A percentile compares a stretch with the other conserved stretches of the same genome.
Conservation (phyloP, 92 coral and sea anemone species). For the Palythoa grandis region DNA sequence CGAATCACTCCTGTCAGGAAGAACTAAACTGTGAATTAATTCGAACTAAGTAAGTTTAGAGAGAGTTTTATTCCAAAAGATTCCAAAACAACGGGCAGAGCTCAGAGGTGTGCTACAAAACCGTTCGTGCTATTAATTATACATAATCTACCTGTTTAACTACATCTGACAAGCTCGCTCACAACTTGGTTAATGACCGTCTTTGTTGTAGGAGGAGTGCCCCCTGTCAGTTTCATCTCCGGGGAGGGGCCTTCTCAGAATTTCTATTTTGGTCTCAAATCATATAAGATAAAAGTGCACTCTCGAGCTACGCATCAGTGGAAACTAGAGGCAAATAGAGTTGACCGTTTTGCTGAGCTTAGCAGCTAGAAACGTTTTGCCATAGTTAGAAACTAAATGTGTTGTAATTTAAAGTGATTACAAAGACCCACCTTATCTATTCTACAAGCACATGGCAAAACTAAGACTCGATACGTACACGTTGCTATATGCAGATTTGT, state of each 20-base stretch:
- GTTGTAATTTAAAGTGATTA: not conserved
- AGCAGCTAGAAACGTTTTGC: not conserved
- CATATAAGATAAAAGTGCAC: slow-evolving; percentile 14
- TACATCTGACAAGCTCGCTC: slow-evolving; percentile 14
- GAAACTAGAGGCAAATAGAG: slow-evolving; percentile 14
- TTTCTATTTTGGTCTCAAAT: slow-evolving; percentile 23
- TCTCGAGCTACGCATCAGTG: not conserved
- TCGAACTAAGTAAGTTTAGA: not conserved
- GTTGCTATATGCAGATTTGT: slow-evolving; percentile 29
- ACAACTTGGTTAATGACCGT: slow-evolving; percentile 21
- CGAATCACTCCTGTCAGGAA: slow-evolving; percentile 18
- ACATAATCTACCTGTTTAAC: slow-evolving; percentile 35
- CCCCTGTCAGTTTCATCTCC: slow-evolving; percentile 19
- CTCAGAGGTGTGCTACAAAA: not conserved
- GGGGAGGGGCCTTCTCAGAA: slow-evolving; percentile 29
- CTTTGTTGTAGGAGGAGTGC: slow-evolving; percentile 32
- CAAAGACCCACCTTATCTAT: not conserved
- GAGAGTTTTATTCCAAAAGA: not conserved
- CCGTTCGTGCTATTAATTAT: slow-evolving; percentile 44
- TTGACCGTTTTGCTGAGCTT: not conserved
- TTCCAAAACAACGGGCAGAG: not conserved
- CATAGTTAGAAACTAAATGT: not conserved
- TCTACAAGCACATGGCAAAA: slow-evolving; percentile 21
- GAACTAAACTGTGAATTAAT: not conserved
- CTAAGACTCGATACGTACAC: slow-evolving; percentile 2